Evolutionary conservation across 2,888 invertebrate genomes (phyloP).

Genomic region (Margaritifera margaritifera): DNA sequence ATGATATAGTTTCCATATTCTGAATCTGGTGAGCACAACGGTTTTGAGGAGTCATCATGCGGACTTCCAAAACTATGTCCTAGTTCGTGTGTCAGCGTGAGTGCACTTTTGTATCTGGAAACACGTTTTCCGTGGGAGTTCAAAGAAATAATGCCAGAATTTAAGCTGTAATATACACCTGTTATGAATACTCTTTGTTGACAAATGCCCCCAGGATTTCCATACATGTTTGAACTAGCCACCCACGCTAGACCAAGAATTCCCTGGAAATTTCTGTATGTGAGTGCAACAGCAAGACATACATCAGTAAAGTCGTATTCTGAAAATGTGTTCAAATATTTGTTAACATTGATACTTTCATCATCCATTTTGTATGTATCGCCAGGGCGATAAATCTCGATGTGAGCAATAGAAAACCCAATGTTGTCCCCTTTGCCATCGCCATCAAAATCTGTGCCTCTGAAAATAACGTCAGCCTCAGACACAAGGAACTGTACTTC

Average conservation of each 20-base stretch:
- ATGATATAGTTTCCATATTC: slow-evolving; percentile 58
- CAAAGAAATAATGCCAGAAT: slow-evolving; percentile 54
- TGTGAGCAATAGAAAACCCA: slow-evolving; percentile 56
- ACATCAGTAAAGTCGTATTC: slow-evolving; percentile 43
- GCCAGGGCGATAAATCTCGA: slow-evolving; percentile 43
- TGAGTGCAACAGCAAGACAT: slow-evolving; percentile 59
- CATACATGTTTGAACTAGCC: slow-evolving; percentile 45
- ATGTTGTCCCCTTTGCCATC: slow-evolving; percentile 64
- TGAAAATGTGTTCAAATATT: slow-evolving; percentile 55
- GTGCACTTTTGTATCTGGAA: slow-evolving; percentile 39
- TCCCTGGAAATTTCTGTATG: slow-evolving; percentile 54
- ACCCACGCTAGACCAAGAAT: slow-evolving; percentile 61
- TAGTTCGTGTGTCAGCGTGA: slow-evolving; percentile 60
- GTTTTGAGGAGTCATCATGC: slow-evolving; percentile 45
- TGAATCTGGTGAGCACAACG: slow-evolving; percentile 40
- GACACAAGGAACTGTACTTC: slow-evolving; percentile 55
- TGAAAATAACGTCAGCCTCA: slow-evolving; percentile 63
- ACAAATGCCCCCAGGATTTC: slow-evolving; percentile 61
- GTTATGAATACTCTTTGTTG: slow-evolving; percentile 31
- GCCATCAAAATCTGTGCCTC: slow-evolving; percentile 65
- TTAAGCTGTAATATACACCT: slow-evolving; percentile 42
- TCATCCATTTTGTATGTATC: slow-evolving; percentile 35
- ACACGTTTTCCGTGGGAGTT: slow-evolving; percentile 38
- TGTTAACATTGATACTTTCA: slow-evolving; percentile 22
- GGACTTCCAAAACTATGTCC: slow-evolving; percentile 66